Base-by-base conservation (phyloP, 2,797 vertebrate genomes). In the Melanotaenia trifasciata region DNA sequence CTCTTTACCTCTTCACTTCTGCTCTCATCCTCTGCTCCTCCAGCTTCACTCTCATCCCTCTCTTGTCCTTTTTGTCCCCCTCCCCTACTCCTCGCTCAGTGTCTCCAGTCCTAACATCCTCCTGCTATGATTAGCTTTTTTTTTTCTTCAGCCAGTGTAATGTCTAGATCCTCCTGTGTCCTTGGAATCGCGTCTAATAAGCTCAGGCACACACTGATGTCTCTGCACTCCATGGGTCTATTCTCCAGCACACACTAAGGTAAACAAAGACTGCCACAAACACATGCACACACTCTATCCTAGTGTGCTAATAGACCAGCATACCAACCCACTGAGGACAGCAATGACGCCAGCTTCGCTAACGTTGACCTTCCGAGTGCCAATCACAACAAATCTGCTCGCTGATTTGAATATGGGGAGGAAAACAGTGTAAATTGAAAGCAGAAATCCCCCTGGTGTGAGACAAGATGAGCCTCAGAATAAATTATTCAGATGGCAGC, bases 401-500 rank as follows among this genome's bases (percentile, higher is more conserved):
- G 68, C 80, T 12, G 73, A 90, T 91, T 91, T 89, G 84, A 93
- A 92, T 90, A 82, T 62, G 58, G 85, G 82, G 84, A 92, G 86
- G 88, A 79, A 84, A 90, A 83, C 77, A 79, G 84, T 85, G 85
- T 84, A 90, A 90, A 92, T 90, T 87, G 89, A 91, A 92, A 92
- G 91, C 80, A 90, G 84, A 92, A 93, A 91, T 90, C 90, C 91
- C 90, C 90, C 84, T 12, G 88, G 90, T 91, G 93, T 86, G 89
- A 89, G 89, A 91, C 83, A 81, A 92, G 91, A 93, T 90, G 86
- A 92, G 89, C 74, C 83, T 87, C 81, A 68, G 90, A 93, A 94
- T 94, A 93, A 94, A 95, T 94, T 93, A 95, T 95, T 94, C 91
- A 94, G 88, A 92, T 91, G 86, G 91, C 87, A 85, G 88, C 87